These are phyloP conservation scores for Pangasius mekongensis DNA, from an alignment of 2,797 vertebrate genomes.

Conservation along the genomic window DNA sequence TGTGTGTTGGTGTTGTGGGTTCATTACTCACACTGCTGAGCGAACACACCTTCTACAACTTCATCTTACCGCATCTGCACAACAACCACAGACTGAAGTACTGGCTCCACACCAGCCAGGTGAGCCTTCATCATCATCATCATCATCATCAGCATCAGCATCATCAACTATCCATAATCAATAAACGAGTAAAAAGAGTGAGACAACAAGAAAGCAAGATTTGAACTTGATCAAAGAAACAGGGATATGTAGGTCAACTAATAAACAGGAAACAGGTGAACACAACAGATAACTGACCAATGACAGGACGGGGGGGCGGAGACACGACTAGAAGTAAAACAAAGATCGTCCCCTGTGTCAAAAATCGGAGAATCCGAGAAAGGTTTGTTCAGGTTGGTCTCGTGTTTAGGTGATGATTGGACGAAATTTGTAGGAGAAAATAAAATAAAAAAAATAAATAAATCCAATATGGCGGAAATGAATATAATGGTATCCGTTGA, in stretches of 20 bases:
- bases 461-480: background rate
- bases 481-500: background rate
- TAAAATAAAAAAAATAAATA: background rate
- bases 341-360: too few species aligned
- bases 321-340: background rate
- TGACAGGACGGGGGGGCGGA: background rate
- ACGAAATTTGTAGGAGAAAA: too few species aligned
- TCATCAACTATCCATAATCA: background rate
- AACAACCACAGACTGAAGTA: conserved; percentile 84
- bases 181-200: too few species aligned
- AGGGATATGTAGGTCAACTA: too few species aligned
- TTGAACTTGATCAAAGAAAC: background rate
- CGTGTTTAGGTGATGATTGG: background rate
- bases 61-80: conserved; percentile 85
- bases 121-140: conserved; percentile 58
- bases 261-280: background rate
- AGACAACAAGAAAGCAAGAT: too few species aligned
- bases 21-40: conserved; percentile 88
- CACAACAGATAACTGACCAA: background rate
- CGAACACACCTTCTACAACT: conserved; percentile 87
- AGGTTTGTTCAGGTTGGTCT: background rate
- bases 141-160: background rate
- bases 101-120: conserved; percentile 96
- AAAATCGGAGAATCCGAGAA: background rate
- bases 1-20: conserved; percentile 88